Percentiles rank a stretch among this genome's conserved stretches.
Conservation (phyloP, 2,113 vertebrate species). For the Nycticryphes semicollaris region DNA sequence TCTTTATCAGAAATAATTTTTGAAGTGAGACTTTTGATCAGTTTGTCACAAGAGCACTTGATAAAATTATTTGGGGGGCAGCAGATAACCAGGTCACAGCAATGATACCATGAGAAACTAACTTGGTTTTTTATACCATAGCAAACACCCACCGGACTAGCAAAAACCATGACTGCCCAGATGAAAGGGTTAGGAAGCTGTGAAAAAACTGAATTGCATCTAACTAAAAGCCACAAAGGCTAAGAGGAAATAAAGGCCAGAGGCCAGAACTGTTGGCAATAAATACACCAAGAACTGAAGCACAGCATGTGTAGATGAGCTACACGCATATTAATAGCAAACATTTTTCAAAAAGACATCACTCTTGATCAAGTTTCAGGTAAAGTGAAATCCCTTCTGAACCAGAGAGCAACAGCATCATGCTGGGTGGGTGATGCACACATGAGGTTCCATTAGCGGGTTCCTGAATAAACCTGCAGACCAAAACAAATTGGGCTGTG, state of each 20-base stretch:
- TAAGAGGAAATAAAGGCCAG: background rate
- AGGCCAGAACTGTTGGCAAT: background rate
- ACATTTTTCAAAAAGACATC: background rate
- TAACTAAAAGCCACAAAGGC: conserved; percentile 12
- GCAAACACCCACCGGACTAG: background rate
- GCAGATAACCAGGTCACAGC: background rate
- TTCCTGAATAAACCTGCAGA: background rate
- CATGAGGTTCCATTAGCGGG: background rate
- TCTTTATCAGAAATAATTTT: background rate
- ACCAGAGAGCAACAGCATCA: background rate
- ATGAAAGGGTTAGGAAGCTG: background rate
- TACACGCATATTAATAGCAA: background rate
- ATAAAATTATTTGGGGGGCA: background rate
- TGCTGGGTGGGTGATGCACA: background rate
- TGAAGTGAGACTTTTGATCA: background rate
- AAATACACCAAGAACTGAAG: background rate
- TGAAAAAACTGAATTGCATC: background rate
- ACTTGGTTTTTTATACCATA: background rate
- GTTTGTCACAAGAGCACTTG: background rate
- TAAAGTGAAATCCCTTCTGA: background rate
- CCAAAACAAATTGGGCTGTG: background rate
- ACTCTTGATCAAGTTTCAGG: background rate
- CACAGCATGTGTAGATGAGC: background rate
- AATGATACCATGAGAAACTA: background rate
- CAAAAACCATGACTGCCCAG: background rate